Percentiles rank a stretch among this genome's conserved stretches.
phyloP scores from a whole-genome alignment of 1,140 invertebrate species.

The Heliconius hewitsoni region DNA sequence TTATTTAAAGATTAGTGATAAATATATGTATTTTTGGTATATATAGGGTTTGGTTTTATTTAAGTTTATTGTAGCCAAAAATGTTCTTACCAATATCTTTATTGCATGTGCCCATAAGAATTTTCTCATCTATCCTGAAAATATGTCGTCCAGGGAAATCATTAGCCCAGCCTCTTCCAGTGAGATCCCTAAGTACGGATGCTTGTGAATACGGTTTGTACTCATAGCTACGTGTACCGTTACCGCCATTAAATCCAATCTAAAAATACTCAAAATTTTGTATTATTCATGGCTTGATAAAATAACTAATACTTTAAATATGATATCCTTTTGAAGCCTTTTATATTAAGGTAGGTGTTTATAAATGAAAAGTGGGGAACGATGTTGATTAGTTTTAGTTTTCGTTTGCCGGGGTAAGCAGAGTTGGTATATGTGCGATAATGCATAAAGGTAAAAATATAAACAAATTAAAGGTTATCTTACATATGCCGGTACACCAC shows the following conservation, averaged over 20 bases:
- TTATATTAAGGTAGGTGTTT: no score
- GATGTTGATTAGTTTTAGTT: no score
- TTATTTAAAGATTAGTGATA: neutral
- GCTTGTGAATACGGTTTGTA: conserved; percentile 95
- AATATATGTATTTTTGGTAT: neutral
- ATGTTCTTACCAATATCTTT: conserved; percentile 89
- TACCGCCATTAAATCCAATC: conserved; percentile 98
- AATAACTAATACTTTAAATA: neutral
- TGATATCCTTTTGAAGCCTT: no score
- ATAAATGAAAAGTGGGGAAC: no score
- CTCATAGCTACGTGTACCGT: conserved; percentile 94
- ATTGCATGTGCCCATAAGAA: conserved; percentile 94
- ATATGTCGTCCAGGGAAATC: conserved; percentile 94
- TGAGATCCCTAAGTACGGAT: conserved; percentile 91
- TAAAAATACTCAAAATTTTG: conserved; percentile 52
- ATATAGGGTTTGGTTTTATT: neutral
- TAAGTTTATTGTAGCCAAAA: neutral
- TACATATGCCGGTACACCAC: conserved; percentile 93
- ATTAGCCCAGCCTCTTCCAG: conserved; percentile 92
- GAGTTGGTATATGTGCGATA: no score
- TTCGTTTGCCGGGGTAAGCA: no score
- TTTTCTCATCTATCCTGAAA: conserved; percentile 97
- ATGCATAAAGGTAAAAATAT: no score
- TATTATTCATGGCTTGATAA: neutral
- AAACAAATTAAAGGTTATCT: conserved; percentile 67